These are phyloP conservation scores for Choristoneura fumiferana DNA, from an alignment of 1,140 invertebrate genomes.

Conservation along the genomic window DNA sequence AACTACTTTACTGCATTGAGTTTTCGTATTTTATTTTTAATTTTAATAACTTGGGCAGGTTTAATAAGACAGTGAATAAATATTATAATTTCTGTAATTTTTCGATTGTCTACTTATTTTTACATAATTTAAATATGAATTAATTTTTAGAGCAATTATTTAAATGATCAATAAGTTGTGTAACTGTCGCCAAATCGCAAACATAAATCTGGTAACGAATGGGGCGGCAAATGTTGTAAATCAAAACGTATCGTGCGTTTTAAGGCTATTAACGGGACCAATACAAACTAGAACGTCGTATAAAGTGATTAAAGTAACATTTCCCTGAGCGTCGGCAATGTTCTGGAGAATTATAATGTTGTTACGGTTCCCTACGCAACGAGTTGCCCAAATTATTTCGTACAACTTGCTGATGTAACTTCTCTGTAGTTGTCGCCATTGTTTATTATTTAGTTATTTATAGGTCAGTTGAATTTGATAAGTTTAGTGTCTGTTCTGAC, in stretches of 20 bases:
- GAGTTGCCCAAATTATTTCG: conserved; percentile 35
- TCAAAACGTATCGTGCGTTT: conserved; percentile 38
- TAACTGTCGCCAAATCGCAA: background rate
- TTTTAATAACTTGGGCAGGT: too few species aligned
- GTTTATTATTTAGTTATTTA: conserved; percentile 5
- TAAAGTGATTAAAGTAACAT: conserved; percentile 71
- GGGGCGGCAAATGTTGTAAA: conserved; percentile 29
- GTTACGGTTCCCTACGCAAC: conserved; percentile 45
- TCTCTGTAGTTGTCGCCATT: background rate
- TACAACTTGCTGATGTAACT: background rate
- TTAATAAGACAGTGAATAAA: too few species aligned
- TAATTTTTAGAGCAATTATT: too few species aligned
- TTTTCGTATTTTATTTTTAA: too few species aligned
- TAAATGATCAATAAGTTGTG: too few species aligned
- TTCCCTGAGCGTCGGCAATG: conserved; percentile 49
- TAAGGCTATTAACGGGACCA: conserved; percentile 45
- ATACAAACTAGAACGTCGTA: conserved; percentile 49
- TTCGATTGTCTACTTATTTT: too few species aligned
- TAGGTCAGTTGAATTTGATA: too few species aligned
- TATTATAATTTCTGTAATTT: too few species aligned
- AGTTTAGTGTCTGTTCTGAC: too few species aligned
- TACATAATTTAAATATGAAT: too few species aligned
- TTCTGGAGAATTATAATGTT: conserved; percentile 59
- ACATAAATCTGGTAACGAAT: conserved; percentile 11
- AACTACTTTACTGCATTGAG: too few species aligned